These are phyloP conservation scores for Staurois parvus DNA, from an alignment of 2,797 vertebrate genomes.

Conservation along the genomic window DNA sequence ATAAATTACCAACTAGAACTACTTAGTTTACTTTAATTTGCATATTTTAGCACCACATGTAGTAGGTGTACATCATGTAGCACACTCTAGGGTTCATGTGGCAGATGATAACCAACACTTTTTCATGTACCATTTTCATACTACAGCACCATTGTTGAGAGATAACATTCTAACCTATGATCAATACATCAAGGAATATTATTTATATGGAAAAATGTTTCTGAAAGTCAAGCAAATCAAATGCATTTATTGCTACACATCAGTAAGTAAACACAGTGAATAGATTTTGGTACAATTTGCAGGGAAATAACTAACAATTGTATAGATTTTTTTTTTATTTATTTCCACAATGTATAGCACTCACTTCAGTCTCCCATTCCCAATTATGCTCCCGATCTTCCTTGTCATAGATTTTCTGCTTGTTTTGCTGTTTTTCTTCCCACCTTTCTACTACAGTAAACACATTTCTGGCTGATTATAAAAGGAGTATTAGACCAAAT, in stretches of 20 bases:
- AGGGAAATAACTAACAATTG: constrained; percentile 38
- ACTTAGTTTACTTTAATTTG: too few species aligned
- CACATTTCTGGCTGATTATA: constrained; percentile 39
- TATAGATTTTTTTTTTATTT: constrained; percentile 25
- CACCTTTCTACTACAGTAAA: constrained; percentile 36
- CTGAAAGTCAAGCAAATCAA: constrained; percentile 12
- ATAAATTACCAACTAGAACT: too few species aligned
- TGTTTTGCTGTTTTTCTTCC: constrained; percentile 16
- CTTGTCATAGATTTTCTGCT: constrained; percentile 39
- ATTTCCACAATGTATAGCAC: constrained; percentile 11
- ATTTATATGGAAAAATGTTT: constrained; percentile 4
- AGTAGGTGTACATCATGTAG: not conserved
- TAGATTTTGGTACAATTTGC: constrained; percentile 7
- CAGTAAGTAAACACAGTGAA: constrained; percentile 26
- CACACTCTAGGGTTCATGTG: not conserved
- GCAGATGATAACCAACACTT: not conserved
- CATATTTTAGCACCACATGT: not conserved
- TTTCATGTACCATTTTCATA: not conserved
- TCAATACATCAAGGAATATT: constrained; percentile 2
- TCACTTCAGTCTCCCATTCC: constrained; percentile 32
- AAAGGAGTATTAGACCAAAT: constrained; percentile 45
- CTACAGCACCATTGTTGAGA: not conserved
- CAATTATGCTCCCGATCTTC: constrained; percentile 22
- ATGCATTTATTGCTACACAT: not conserved
- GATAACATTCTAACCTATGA: not conserved